A percentile compares a stretch with the other conserved stretches of the same genome.
Evolutionary conservation across 1,140 invertebrate species (phyloP).

Genomic region (Drosophila aff.): DNA sequence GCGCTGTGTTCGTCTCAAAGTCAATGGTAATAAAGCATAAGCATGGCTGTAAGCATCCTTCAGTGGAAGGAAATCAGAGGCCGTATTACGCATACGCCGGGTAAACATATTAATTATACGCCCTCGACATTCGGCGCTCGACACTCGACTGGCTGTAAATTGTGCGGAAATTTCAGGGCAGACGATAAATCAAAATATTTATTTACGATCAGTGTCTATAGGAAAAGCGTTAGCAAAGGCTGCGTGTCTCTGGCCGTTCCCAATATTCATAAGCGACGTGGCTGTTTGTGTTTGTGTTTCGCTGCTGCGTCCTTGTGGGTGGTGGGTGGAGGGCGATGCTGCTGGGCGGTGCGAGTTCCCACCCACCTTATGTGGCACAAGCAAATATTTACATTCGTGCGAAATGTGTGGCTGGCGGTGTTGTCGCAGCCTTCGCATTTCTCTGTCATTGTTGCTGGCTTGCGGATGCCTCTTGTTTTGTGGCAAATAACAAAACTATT

Average conservation of each 20-base stretch:
- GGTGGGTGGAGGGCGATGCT: neutral
- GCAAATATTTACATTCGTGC: constrained; percentile 78
- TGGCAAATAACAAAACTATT: constrained; percentile 34
- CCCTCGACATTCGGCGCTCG: constrained; percentile 30
- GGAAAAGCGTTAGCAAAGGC: constrained; percentile 48
- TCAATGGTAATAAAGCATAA: neutral
- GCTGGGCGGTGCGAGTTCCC: neutral
- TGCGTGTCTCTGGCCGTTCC: constrained; percentile 28
- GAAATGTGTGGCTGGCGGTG: constrained; percentile 54
- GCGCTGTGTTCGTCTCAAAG: neutral
- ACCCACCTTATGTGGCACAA: constrained; percentile 61
- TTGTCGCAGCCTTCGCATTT: constrained; percentile 42
- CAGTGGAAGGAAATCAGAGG: neutral
- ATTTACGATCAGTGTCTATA: constrained; percentile 61
- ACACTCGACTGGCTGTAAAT: constrained; percentile 42
- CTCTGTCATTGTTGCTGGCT: constrained; percentile 35
- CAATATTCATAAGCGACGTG: constrained; percentile 54
- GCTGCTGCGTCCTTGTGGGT: constrained; percentile 15
- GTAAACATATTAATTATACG: constrained; percentile 63
- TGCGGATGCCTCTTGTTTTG: constrained; percentile 34
- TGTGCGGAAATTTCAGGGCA: constrained; percentile 46
- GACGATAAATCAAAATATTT: constrained; percentile 66
- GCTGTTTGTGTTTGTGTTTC: constrained; percentile 55
- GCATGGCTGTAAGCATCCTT: neutral
- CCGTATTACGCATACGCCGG: constrained; percentile 52